These are phyloP conservation scores for Scalopus aquaticus DNA, from an alignment of 2,113 vertebrate species.

Conservation along the genomic window DNA sequence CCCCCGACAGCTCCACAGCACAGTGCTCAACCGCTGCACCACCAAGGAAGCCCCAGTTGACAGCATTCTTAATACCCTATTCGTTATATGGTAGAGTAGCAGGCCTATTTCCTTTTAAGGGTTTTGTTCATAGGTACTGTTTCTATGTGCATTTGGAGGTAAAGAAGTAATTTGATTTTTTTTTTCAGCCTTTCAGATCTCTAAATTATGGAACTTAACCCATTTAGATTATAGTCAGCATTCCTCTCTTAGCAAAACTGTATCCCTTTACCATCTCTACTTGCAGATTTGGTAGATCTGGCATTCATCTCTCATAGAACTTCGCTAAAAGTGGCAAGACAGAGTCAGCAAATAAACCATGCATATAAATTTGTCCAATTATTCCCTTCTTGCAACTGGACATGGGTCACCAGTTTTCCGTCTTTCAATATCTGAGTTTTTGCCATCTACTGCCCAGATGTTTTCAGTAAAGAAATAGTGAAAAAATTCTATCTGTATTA, in stretches of 20 bases:
- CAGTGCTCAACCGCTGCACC: too few species aligned
- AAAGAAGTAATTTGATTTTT: background rate
- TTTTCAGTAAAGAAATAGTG: background rate
- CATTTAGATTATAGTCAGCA: background rate
- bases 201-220: background rate
- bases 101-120: background rate
- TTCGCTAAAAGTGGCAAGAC: background rate
- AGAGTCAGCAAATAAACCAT: background rate
- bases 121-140: background rate
- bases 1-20: too few species aligned
- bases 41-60: too few species aligned
- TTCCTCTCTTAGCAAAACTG: background rate
- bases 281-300: background rate
- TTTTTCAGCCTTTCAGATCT: background rate
- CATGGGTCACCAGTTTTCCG: background rate
- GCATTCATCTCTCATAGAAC: background rate
- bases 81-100: background rate
- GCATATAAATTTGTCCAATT: background rate
- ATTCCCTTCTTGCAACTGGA: conserved; percentile 26
- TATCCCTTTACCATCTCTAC: background rate
- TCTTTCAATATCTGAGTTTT: background rate
- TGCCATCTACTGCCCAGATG: background rate
- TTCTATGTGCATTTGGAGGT: background rate
- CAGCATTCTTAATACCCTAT: background rate
- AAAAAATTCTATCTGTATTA: background rate